Evolutionary conservation across 2,797 vertebrate genomes (phyloP).

Genomic region (Botia kubotai): DNA sequence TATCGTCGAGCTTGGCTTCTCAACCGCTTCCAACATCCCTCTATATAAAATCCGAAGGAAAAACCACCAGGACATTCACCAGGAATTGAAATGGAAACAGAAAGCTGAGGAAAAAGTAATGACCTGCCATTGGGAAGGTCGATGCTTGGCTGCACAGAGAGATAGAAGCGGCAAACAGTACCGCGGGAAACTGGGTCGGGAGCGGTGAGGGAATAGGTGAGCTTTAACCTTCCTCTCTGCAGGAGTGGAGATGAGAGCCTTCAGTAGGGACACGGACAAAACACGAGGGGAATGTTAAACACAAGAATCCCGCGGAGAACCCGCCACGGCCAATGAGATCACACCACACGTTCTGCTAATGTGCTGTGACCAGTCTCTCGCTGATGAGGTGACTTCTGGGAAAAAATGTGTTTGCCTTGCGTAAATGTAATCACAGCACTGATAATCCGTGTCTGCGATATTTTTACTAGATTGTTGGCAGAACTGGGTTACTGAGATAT

Average conservation of each 20-base stretch:
- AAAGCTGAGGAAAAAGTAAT: conserved; percentile 54
- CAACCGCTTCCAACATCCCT: conserved; percentile 38
- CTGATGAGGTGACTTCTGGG: conserved; percentile 39
- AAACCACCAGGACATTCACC: conserved; percentile 31
- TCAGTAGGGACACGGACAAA: conserved; percentile 48
- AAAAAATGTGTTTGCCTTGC: conserved; percentile 30
- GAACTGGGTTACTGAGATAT: conserved; percentile 2
- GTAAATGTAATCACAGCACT: conserved; percentile 2
- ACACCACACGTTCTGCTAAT: conserved; percentile 42
- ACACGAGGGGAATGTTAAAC: conserved; percentile 61
- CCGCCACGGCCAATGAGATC: conserved; percentile 32
- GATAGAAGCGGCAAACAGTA: conserved; percentile 50
- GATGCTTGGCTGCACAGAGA: conserved; percentile 58
- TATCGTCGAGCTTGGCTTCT: conserved; percentile 27
- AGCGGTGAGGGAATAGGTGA: conserved; percentile 52
- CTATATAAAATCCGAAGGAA: conserved; percentile 19
- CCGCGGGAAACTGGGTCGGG: conserved; percentile 39
- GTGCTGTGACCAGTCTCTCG: conserved; percentile 46
- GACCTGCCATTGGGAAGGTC: conserved; percentile 57
- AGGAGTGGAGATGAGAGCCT: conserved; percentile 56
- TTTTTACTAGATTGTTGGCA: background rate
- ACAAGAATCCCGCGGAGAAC: conserved; percentile 44
- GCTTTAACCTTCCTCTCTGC: conserved; percentile 59
- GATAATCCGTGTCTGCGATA: conserved; percentile 13
- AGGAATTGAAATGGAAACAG: conserved; percentile 55